Evolutionary conservation across 2,888 invertebrate genomes (phyloP).

Genomic region (Polymixis flavicincta): DNA sequence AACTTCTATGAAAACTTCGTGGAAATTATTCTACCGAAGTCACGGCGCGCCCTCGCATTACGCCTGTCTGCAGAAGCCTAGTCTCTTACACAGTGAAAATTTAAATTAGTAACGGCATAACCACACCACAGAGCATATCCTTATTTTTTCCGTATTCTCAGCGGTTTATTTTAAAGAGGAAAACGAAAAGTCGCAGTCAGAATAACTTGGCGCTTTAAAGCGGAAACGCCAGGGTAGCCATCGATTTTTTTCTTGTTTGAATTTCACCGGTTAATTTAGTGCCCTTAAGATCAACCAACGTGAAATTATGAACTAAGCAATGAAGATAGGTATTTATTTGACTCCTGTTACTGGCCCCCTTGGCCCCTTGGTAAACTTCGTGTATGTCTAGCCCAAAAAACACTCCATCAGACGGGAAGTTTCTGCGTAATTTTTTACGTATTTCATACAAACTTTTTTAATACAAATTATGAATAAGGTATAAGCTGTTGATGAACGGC

Average conservation of each 20-base stretch:
- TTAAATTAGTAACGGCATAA: not conserved
- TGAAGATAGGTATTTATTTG: not conserved
- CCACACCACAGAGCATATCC: too few relatives aligned
- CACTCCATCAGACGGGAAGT: conserved; percentile 17
- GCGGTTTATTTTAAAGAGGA: not conserved
- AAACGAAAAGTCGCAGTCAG: not conserved
- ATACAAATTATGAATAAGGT: conserved; percentile 40
- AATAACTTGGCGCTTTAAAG: not conserved
- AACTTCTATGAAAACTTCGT: too few relatives aligned
- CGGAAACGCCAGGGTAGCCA: not conserved
- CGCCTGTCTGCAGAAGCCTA: not conserved
- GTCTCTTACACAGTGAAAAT: not conserved
- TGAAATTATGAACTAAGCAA: not conserved
- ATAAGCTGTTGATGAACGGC: conserved; percentile 11
- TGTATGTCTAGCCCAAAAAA: conserved; percentile 16
- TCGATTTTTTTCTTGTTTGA: not conserved
- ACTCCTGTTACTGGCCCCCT: not conserved
- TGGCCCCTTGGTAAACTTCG: not conserved
- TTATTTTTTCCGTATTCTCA: not conserved
- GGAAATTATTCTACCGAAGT: too few relatives aligned
- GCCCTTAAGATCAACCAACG: not conserved
- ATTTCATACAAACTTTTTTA: conserved; percentile 33
- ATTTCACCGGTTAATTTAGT: not conserved
- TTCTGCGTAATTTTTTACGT: conserved; percentile 18
- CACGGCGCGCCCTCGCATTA: too few relatives aligned